Evolutionary conservation across 2,113 vertebrate species (phyloP), one percentile per base, ranked within the genome.

Genomic region (Atlantisia rogersi): DNA sequence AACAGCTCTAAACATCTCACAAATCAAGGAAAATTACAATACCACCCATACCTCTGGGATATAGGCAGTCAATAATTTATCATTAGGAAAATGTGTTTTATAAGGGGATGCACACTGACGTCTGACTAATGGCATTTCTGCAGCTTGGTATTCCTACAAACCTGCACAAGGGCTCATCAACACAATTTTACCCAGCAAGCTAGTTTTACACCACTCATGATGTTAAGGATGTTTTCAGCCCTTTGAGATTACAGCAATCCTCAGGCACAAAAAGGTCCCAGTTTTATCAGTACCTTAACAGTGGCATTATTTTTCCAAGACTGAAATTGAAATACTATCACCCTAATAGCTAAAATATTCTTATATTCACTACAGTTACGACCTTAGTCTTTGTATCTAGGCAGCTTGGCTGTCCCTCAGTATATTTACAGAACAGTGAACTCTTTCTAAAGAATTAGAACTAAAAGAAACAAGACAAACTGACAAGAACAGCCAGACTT

Each of bases 201-300:
- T 70, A 3, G 0, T 46, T 46, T 35, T 44, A 86, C 31, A 56
- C 4, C 2, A 1, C 25, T 86, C 39, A 21, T 0, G 0, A 82
- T 78, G 42, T 17, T 39, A 65, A 12, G 10, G 32, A 48, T 19
- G 3, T 12, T 26, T 6, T 56, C 44, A 44, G 29, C 5, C 39
- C 9, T 84, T 39, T 59, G 46, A 78, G 65, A 75, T 32, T 46
- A 60, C 2, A 28, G 37, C 0, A 16, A 25, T 68, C 75, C 42
- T 75, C 52, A 78, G 25, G 52, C 25, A 67, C 11, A 25, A 50
- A 89, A 70, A 26, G 8, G 46, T 29, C 16, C 5, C 40, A 69
- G 2, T 15, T 68, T 74, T 82, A 50, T 55, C 25, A 64, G 12
- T 18, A 71, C n/a, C 26, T 83, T 86, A 83, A 77, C 17, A 58